Conservation (phyloP, 2,797 vertebrate genomes). For the Rhadinocentrus ornatus region DNA sequence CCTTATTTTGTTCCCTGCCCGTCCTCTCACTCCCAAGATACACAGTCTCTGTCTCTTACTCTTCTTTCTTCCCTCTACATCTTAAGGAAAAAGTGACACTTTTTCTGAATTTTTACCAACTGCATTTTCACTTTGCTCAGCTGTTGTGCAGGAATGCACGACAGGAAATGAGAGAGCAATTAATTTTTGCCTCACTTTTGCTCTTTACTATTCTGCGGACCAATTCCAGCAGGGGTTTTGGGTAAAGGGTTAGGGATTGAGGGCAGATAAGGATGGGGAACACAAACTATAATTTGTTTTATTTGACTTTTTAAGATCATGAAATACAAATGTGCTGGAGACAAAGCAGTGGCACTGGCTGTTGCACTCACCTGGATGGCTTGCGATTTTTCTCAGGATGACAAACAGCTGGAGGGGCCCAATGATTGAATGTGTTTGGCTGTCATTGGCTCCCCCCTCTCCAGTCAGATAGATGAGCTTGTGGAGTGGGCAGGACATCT, state of each 20-base stretch:
- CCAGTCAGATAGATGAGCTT: constrained; percentile 72
- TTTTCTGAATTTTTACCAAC: constrained; percentile 66
- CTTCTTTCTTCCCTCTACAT: constrained; percentile 31
- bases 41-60: constrained; percentile 28
- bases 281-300: constrained; percentile 62
- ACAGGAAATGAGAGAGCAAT: constrained; percentile 62
- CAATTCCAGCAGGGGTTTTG: constrained; percentile 75
- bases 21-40: constrained; percentile 15
- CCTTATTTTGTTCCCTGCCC: constrained; percentile 56
- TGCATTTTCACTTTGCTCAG: constrained; percentile 66
- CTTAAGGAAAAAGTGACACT: constrained; percentile 66
- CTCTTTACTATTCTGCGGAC: constrained; percentile 79
- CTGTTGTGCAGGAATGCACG: constrained; percentile 75
- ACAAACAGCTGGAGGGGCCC: constrained; percentile 75
- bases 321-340: constrained; percentile 70
- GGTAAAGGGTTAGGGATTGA: constrained; percentile 35
- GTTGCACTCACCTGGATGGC: constrained; percentile 83
- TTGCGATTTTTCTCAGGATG: constrained; percentile 88
- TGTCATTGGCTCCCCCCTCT: constrained; percentile 77
- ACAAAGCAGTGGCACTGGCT: constrained; percentile 52
- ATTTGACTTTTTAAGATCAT: constrained; percentile 77
- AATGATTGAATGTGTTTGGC: constrained; percentile 86
- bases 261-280: constrained; percentile 53
- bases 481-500: constrained; percentile 66
- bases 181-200: constrained; percentile 60